phyloP scores from a whole-genome alignment of 2,888 invertebrate species.

The Iselma pallidipennis region DNA sequence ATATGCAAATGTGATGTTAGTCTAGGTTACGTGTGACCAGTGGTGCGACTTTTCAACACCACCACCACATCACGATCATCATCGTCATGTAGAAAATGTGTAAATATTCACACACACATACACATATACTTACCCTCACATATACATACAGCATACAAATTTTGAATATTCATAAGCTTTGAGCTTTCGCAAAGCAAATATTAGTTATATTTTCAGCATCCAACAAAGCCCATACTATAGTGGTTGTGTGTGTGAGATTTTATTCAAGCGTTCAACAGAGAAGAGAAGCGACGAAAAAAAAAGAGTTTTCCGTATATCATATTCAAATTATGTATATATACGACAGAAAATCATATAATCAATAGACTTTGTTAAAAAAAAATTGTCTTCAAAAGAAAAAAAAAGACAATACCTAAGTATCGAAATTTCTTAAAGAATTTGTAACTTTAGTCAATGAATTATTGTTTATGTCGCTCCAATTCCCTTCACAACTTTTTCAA shows the following conservation, averaged over 20 bases:
- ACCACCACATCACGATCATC: slow-evolving; percentile 17
- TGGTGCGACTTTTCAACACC: slow-evolving; percentile 14
- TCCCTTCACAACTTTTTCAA: slow-evolving; percentile 40
- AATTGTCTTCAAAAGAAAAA: background rate
- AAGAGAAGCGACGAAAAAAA: too few relatives aligned
- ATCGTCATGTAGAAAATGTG: slow-evolving; percentile 37
- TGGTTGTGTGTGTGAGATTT: background rate
- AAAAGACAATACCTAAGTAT: background rate
- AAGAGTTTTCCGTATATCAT: background rate
- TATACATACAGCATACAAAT: slow-evolving; percentile 5
- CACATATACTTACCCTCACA: slow-evolving; percentile 20
- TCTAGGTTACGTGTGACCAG: slow-evolving; percentile 27
- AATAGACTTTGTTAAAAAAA: background rate
- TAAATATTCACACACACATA: slow-evolving; percentile 44
- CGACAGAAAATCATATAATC: background rate
- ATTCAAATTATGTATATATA: too few relatives aligned
- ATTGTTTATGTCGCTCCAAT: background rate
- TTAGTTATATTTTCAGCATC: slow-evolving; percentile 25
- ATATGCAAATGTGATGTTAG: slow-evolving; percentile 34
- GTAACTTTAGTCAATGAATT: background rate
- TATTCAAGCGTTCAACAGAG: background rate
- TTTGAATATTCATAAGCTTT: slow-evolving; percentile 41
- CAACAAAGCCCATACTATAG: background rate
- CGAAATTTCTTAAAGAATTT: background rate
- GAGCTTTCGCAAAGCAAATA: slow-evolving; percentile 33